phyloP scores from a whole-genome alignment of 2,113 vertebrate genomes.

The Tichodroma muraria region DNA sequence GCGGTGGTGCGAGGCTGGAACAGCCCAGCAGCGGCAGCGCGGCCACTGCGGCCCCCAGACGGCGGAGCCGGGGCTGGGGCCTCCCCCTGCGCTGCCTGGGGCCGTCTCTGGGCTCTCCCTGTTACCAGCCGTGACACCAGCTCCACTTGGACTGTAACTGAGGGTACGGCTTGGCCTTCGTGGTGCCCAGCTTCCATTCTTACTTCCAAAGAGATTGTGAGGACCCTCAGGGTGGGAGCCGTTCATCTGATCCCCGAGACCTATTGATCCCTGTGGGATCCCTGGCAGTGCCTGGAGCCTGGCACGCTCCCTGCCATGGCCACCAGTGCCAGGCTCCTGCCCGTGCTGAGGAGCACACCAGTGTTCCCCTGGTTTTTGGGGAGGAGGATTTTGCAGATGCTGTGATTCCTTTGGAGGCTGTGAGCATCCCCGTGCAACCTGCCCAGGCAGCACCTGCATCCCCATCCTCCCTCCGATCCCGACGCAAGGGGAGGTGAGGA shows the following conservation, averaged over 20 bases:
- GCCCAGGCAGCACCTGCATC: neutral
- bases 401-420: neutral
- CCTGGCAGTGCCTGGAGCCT: neutral
- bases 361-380: accelerated
- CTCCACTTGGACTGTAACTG: accelerated
- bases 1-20: neutral
- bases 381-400: neutral
- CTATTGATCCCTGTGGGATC: accelerated
- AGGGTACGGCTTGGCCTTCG: neutral
- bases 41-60: neutral
- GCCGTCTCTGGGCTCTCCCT: neutral
- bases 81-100: accelerated
- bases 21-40: accelerated
- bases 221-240: neutral
- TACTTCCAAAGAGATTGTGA: neutral
- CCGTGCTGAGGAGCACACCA: accelerated
- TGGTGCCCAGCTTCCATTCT: neutral
- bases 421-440: neutral
- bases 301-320: accelerated
- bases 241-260: accelerated
- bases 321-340: neutral
- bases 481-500: accelerated
- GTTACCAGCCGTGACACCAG: accelerated
- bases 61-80: neutral
- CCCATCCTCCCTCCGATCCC: neutral